Base-by-base conservation (phyloP, 92 coral and sea anemone genomes). In the Phenganax subtilis region DNA sequence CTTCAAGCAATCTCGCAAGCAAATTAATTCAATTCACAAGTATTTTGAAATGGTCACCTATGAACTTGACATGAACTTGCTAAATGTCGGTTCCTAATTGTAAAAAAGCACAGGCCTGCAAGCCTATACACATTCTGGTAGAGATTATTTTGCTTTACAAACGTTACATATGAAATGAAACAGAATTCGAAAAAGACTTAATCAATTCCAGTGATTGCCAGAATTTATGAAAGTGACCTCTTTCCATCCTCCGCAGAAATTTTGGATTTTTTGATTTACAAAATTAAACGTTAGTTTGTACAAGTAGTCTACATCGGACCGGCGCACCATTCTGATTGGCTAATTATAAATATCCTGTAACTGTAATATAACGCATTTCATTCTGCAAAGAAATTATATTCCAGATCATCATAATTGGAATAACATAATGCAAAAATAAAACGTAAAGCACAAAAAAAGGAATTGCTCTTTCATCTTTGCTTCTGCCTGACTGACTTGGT, bases 21-120 rank as follows among this genome's bases (percentile, higher is more conserved):
- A 76, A 76, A 59, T 76, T 57, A 76, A 76, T 59, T 76, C 70
- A 76, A 76, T 76, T 76, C 69, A 76, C 81, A 76, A 54, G 81
- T 59, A 57, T 76, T 76, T 54, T 55, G 30, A 57, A 76, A 57
- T 70, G 69, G 54, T 76, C 81, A 57, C 81, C 81, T 60, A 59
- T 64, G 9, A 75, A 47, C 67, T 57, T 76, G 69, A 76, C 81
- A 76, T 70, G 71, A 59, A 76, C 81, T 47, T 76, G 81, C 70
- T 28, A 76, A 76, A 76, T 16, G 73, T 20, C 77, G 77, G 59
- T 51, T 31, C 58, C 30, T 52, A 73, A 52, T 28, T 12, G 53
- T 16, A 55, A 75, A 12, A 11, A 56, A 51, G 64, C 80, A 65
- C 62, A 44, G 54, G 51, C 6, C 17, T 37, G 47, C 47, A 37